These are phyloP conservation scores for Arizona elegans DNA, from an alignment of 2,113 vertebrate genomes.

Conservation along the genomic window DNA sequence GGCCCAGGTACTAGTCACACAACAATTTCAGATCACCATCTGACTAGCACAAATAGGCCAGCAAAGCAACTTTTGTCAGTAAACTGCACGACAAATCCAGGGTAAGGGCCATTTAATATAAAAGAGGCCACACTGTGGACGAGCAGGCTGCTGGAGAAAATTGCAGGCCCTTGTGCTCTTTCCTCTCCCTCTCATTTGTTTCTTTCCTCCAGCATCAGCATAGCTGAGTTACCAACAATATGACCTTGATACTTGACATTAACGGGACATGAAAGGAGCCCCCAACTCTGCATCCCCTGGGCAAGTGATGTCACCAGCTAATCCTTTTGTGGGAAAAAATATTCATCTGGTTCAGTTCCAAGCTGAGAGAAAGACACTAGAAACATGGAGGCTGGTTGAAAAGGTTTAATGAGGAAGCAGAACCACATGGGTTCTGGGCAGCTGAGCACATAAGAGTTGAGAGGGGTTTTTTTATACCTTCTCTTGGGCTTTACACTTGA, in stretches of 20 bases:
- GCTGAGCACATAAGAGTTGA: too few species aligned
- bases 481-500: too few species aligned
- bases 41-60: neutral
- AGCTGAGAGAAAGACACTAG: too few species aligned
- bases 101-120: neutral
- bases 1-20: neutral
- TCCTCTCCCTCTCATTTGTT: neutral
- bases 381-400: too few species aligned
- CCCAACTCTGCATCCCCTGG: neutral
- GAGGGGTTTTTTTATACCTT: too few species aligned
- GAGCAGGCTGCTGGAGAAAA: neutral
- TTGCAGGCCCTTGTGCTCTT: neutral
- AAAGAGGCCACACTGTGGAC: neutral
- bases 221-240: neutral
- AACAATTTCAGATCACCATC: neutral
- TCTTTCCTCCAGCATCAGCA: neutral
- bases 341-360: too few species aligned
- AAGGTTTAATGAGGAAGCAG: too few species aligned
- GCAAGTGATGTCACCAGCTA: neutral
- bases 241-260: neutral
- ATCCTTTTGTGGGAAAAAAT: neutral
- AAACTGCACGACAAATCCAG: neutral
- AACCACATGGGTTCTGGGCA: too few species aligned
- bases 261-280: neutral
- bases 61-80: neutral